Evolutionary conservation across 2,797 vertebrate genomes (phyloP).

Genomic region (Aulostomus chinensis): DNA sequence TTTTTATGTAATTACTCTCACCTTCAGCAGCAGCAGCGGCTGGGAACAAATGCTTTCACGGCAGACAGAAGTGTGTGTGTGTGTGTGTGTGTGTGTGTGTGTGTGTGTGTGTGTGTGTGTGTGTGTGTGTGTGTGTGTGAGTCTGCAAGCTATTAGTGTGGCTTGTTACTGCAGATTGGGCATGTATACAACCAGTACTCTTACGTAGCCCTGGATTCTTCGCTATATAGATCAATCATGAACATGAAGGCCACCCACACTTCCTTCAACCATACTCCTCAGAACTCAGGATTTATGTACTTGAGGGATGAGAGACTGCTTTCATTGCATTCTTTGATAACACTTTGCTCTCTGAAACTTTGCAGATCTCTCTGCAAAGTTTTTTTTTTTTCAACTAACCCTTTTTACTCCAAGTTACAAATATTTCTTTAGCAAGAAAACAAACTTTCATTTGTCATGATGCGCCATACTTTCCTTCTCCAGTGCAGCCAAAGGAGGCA

Average conservation of each 20-base stretch:
- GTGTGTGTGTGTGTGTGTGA: slow-evolving; percentile 22
- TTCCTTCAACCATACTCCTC: slow-evolving; percentile 52
- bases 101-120: slow-evolving; percentile 6
- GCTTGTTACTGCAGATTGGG: slow-evolving; percentile 36
- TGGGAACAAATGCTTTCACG: slow-evolving; percentile 53
- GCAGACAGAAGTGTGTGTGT: slow-evolving; percentile 23
- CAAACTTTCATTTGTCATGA: slow-evolving; percentile 37
- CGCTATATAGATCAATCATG: slow-evolving; percentile 38
- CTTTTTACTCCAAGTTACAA: slow-evolving; percentile 21
- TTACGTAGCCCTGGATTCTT: slow-evolving; percentile 50
- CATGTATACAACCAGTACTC: slow-evolving; percentile 39
- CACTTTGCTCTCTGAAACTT: slow-evolving; percentile 43
- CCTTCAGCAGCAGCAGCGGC: slow-evolving; percentile 66
- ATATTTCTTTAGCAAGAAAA: slow-evolving; percentile 37
- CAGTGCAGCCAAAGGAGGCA: slow-evolving; percentile 19
- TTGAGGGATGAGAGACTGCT: slow-evolving; percentile 41
- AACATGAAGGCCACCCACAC: slow-evolving; percentile 56
- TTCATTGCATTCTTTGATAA: slow-evolving; percentile 53
- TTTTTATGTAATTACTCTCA: slow-evolving; percentile 81
- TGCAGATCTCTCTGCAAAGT: slow-evolving; percentile 32
- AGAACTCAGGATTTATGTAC: slow-evolving; percentile 49
- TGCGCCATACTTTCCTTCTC: slow-evolving; percentile 16
- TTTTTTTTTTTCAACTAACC: slow-evolving; percentile 21
- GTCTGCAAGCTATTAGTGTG: slow-evolving; percentile 20
- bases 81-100: slow-evolving; percentile 12